Evolutionary conservation across 2,113 vertebrate genomes (phyloP).

Genomic region (Turdus rufiventris): DNA sequence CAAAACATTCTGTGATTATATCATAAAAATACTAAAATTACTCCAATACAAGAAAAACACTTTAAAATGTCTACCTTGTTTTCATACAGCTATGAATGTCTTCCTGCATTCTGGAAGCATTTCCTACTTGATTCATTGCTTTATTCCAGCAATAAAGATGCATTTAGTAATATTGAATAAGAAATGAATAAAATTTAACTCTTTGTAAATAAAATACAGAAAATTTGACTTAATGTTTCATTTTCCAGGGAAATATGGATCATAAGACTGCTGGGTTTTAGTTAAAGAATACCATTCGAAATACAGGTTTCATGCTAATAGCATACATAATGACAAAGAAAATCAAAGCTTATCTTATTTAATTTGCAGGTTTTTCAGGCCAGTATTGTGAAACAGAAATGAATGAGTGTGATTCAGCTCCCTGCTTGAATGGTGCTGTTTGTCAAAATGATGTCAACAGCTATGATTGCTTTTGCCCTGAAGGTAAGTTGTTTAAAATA

Average conservation of each 20-base stretch:
- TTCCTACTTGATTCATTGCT: not conserved
- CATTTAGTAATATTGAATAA: not conserved
- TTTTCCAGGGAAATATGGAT: not conserved
- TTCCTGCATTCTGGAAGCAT: not conserved
- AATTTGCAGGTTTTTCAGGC: slow-evolving; percentile 68
- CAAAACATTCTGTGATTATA: not conserved
- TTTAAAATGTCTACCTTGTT: not conserved
- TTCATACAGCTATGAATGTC: not conserved
- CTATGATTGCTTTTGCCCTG: slow-evolving; percentile 75
- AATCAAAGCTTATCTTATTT: slow-evolving; percentile 23
- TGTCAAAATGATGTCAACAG: slow-evolving; percentile 72
- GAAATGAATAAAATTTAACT: not conserved
- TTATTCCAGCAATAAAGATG: not conserved
- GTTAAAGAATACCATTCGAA: not conserved
- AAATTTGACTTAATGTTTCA: not conserved
- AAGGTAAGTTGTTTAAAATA: slow-evolving; percentile 68
- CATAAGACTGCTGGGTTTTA: not conserved
- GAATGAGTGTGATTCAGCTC: slow-evolving; percentile 69
- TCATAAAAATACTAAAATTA: not conserved
- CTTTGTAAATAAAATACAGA: not conserved
- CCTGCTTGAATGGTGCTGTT: slow-evolving; percentile 73
- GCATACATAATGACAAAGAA: not conserved
- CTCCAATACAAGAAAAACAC: not conserved
- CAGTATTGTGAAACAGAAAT: slow-evolving; percentile 71
- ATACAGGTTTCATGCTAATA: not conserved